A percentile compares a stretch with the other conserved stretches of the same genome.
These are phyloP conservation scores for Polypterus senegalus DNA, from an alignment of 2,113 vertebrate genomes.

Conservation along the genomic window DNA sequence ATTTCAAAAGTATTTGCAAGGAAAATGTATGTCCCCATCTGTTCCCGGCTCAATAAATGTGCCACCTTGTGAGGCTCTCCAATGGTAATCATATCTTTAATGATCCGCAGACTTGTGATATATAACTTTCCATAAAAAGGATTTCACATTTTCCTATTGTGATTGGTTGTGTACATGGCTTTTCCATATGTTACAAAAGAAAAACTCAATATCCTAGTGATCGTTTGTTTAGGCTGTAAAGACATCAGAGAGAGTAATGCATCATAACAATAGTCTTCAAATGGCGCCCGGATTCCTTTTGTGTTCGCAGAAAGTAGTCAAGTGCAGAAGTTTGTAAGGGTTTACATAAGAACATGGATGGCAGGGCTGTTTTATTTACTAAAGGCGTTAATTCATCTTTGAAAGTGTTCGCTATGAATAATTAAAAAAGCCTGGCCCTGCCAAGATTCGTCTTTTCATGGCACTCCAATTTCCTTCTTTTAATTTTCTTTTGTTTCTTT, in stretches of 20 bases:
- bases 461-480: neutral
- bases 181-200: conserved; percentile 66
- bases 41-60: conserved; percentile 95
- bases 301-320: neutral
- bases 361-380: conserved; percentile 7
- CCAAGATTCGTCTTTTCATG: neutral
- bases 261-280: conserved; percentile 48
- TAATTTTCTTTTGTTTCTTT: neutral
- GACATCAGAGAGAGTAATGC: conserved; percentile 54
- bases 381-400: conserved; percentile 1
- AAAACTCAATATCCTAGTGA: conserved; percentile 26
- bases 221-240: conserved; percentile 61
- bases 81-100: conserved; percentile 94
- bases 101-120: conserved; percentile 96
- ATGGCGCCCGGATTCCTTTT: conserved; percentile 21
- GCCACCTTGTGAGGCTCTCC: conserved; percentile 85
- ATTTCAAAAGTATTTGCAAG: conserved; percentile 91
- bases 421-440: neutral
- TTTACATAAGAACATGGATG: conserved; percentile 3
- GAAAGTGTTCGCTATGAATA: neutral
- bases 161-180: conserved; percentile 72
- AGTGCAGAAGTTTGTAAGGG: neutral
- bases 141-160: conserved; percentile 69
- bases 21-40: conserved; percentile 96
- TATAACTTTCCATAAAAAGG: conserved; percentile 87